phyloP scores from a whole-genome alignment of 2,797 vertebrate genomes.

The Syngnathus rostellatus region DNA sequence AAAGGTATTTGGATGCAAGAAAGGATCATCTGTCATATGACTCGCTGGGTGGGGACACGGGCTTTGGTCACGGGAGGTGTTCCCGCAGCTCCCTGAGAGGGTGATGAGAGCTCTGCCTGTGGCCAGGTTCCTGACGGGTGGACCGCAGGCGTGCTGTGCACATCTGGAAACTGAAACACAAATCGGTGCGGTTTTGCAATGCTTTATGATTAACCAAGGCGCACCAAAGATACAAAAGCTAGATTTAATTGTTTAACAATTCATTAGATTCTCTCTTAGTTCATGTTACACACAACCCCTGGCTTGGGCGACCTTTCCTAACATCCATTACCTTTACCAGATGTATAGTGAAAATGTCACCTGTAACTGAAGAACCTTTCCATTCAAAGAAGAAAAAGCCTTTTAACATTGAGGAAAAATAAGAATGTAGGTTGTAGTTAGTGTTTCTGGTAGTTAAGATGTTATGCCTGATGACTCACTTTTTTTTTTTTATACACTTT shows the following conservation, averaged over 20 bases:
- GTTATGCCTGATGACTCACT: too few relatives aligned
- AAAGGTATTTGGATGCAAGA: slow-evolving; percentile 75
- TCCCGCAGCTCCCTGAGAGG: slow-evolving; percentile 40
- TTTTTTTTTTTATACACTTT: too few relatives aligned
- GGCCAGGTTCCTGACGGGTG: slow-evolving; percentile 79
- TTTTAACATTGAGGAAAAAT: too few relatives aligned
- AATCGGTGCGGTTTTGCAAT: not conserved
- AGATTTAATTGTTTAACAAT: not conserved
- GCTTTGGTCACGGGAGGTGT: slow-evolving; percentile 12
- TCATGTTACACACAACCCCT: too few relatives aligned
- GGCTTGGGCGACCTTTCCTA: too few relatives aligned
- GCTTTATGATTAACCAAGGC: not conserved
- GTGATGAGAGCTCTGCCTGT: slow-evolving; percentile 72
- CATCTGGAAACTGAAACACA: slow-evolving; percentile 69
- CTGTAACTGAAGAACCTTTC: not conserved
- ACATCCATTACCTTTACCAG: too few relatives aligned
- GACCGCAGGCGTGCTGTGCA: slow-evolving; percentile 75
- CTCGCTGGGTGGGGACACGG: slow-evolving; percentile 70
- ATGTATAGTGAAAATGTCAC: too few relatives aligned
- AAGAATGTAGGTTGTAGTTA: too few relatives aligned
- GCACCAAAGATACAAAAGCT: not conserved
- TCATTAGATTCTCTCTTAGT: not conserved
- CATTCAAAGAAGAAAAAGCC: not conserved
- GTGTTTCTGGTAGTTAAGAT: too few relatives aligned
- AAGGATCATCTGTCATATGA: slow-evolving; percentile 80